Evolutionary conservation across 2,797 vertebrate genomes (phyloP).

Genomic region (Morelia viridis): DNA sequence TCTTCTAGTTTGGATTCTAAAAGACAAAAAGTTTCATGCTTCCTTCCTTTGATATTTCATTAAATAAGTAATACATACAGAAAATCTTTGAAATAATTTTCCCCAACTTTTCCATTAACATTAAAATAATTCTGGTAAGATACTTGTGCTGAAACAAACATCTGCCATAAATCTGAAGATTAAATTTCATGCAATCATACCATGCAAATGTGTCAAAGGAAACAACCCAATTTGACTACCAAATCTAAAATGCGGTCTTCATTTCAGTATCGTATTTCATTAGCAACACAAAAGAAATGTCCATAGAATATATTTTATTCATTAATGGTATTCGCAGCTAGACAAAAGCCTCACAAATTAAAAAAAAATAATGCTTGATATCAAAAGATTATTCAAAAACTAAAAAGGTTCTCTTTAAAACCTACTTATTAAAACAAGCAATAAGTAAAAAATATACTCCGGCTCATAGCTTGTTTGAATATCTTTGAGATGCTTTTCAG

Average conservation of each 20-base stretch:
- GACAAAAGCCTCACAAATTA: slow-evolving; percentile 31
- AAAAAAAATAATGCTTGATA: slow-evolving; percentile 27
- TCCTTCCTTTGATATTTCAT: slow-evolving; percentile 48
- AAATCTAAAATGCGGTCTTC: not conserved
- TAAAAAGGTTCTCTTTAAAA: slow-evolving; percentile 19
- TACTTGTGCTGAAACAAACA: slow-evolving; percentile 19
- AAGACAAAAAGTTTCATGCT: slow-evolving; percentile 40
- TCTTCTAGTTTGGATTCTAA: not conserved
- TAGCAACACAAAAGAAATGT: slow-evolving; percentile 37
- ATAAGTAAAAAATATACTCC: slow-evolving; percentile 25
- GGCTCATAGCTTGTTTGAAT: not conserved
- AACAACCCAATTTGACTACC: slow-evolving; percentile 13
- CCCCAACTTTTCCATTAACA: slow-evolving; percentile 17
- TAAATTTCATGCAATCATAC: not conserved
- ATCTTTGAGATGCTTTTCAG: slow-evolving; percentile 12
- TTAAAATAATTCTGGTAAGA: slow-evolving; percentile 24
- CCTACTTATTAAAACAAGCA: slow-evolving; percentile 14
- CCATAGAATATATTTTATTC: slow-evolving; percentile 30
- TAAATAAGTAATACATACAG: slow-evolving; percentile 52
- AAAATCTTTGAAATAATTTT: slow-evolving; percentile 50
- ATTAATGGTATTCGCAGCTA: slow-evolving; percentile 7
- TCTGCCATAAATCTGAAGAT: not conserved
- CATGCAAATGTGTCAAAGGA: slow-evolving; percentile 10
- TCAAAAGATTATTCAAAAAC: slow-evolving; percentile 28
- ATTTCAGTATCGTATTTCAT: not conserved